Conservation (phyloP, 2,797 vertebrate genomes). For the Garrulus glandarius region DNA sequence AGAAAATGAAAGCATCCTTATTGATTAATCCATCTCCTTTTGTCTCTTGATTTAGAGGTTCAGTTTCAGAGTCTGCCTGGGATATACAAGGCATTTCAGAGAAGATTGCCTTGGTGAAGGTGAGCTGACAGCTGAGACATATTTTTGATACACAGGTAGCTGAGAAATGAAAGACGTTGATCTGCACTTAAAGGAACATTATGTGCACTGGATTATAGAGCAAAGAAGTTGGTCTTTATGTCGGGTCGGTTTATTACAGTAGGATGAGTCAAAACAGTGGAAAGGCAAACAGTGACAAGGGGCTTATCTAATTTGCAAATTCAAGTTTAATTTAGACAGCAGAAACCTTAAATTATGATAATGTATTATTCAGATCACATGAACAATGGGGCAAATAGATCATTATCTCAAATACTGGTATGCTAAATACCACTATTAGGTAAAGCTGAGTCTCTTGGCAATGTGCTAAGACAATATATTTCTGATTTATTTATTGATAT, state of each 20-base stretch:
- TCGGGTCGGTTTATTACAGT: neutral
- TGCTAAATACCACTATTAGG: neutral
- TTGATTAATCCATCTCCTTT: constrained; percentile 54
- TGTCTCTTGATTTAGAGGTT: constrained; percentile 62
- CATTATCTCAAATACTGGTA: neutral
- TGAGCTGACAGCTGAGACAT: neutral
- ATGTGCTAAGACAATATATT: neutral
- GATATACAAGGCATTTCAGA: neutral
- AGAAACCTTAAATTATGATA: neutral
- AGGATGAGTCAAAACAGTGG: neutral
- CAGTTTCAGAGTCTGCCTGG: constrained; percentile 22
- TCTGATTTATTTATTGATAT: neutral
- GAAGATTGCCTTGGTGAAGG: neutral
- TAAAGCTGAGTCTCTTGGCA: neutral
- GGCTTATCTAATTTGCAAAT: neutral
- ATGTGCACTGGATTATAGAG: neutral
- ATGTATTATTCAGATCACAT: neutral
- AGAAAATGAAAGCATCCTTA: constrained; percentile 48
- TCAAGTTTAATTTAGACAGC: neutral
- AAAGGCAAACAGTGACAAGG: neutral
- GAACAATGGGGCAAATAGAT: neutral
- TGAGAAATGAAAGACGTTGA: neutral
- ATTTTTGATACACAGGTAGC: neutral
- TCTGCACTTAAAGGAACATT: neutral
- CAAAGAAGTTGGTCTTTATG: neutral